phyloP scores from a whole-genome alignment of 2,797 vertebrate genomes.

The Lepilemur septentrionalis region DNA sequence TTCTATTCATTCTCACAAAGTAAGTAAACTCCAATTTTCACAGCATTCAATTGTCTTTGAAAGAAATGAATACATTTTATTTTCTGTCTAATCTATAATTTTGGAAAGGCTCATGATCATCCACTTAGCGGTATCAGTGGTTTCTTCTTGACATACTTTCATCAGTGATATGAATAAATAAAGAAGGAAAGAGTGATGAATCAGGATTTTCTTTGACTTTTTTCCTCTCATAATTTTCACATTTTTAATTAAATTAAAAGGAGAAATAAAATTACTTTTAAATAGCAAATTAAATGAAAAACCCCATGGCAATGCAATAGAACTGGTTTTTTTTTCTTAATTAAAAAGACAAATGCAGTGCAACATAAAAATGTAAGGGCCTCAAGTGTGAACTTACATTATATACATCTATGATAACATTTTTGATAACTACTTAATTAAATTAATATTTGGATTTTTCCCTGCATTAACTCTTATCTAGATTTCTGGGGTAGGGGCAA shows the following conservation, averaged over 20 bases:
- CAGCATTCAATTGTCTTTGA: neutral
- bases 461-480: neutral
- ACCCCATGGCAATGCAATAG: constrained; percentile 44
- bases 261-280: constrained; percentile 67
- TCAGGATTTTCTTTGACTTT: constrained; percentile 57
- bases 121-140: neutral
- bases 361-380: constrained; percentile 46
- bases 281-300: constrained; percentile 71
- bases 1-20: constrained; percentile 3
- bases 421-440: constrained; percentile 40
- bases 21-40: neutral
- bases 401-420: constrained; percentile 32
- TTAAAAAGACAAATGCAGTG: constrained; percentile 68
- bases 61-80: constrained; percentile 9
- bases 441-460: constrained; percentile 45
- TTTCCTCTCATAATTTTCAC: constrained; percentile 46
- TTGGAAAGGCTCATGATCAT: constrained; percentile 27
- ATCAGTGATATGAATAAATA: constrained; percentile 51
- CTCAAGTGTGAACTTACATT: constrained; percentile 43
- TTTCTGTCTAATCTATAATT: constrained; percentile 11
- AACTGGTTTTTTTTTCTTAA: constrained; percentile 47
- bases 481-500: neutral
- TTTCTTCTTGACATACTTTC: constrained; percentile 30
- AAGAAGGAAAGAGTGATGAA: constrained; percentile 46
- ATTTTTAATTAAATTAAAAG: constrained; percentile 73